Conservation (phyloP, 2,797 vertebrate genomes). For the Paramormyrops hopkinsi region DNA sequence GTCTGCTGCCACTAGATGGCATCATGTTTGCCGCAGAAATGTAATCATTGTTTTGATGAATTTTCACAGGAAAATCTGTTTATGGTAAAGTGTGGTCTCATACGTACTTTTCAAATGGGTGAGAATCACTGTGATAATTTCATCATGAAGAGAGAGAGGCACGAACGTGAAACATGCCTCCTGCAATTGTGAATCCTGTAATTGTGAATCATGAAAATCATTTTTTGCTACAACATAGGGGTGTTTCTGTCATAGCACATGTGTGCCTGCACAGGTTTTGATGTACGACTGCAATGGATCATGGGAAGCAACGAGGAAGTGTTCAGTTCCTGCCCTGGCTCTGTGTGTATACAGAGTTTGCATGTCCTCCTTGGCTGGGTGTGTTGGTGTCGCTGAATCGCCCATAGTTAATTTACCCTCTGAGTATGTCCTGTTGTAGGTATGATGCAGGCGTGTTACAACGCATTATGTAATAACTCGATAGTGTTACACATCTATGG, state of each 20-base stretch:
- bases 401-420: background rate
- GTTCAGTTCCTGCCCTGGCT: background rate
- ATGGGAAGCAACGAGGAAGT: background rate
- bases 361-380: background rate
- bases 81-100: background rate
- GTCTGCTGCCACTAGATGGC: background rate
- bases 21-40: background rate
- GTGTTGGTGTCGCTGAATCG: background rate
- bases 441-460: background rate
- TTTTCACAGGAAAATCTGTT: background rate
- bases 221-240: background rate
- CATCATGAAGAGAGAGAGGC: background rate
- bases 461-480: background rate
- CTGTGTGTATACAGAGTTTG: background rate
- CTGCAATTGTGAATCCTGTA: background rate
- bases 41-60: background rate
- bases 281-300: background rate
- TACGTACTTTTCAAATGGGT: background rate
- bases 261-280: background rate
- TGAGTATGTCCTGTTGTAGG: background rate
- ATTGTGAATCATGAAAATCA: background rate
- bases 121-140: background rate
- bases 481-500: background rate
- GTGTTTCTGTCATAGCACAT: background rate
- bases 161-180: background rate